Evolutionary conservation across 1,140 invertebrate genomes (phyloP), one percentile per base, ranked within the genome.

Genomic region (Drosophila nannoptera): DNA sequence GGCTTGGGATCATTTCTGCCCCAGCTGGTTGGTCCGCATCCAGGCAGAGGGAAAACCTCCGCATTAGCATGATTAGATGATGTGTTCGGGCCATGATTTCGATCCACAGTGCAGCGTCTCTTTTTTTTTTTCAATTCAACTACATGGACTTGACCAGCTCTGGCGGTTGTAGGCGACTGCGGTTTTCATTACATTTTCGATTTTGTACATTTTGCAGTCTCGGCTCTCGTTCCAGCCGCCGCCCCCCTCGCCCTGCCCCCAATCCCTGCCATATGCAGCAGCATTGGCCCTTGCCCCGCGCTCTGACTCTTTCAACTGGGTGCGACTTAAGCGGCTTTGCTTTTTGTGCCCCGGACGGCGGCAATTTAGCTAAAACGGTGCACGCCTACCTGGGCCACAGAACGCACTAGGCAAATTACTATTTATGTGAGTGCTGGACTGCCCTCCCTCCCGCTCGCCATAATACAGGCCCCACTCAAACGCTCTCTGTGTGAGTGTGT

Each of bases 311-410:
- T 65, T 43, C 53, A 61, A 52, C 22, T 78, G 58, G 76, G 54
- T 80, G 69, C 68, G 77, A 83, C 73, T 84, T 86, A 84, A 84
- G 77, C 77, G 77, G 81, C 77, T 84, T 81, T 76, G 59, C 62
- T 75, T 68, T 74, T 82, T 77, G 81, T 76, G 52, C 73, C 69
- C 78, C 76, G 77, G 80, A 86, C 69, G 81, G 76, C 65, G 81
- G 77, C 80, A 84, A 84, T 84, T 84, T 84, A 78, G 80, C 73
- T 84, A 84, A 84, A 84, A 84, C 81, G 80, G 80, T 80, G 68
- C 78, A 84, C 80, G 80, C 80, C 80, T 86, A 84, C 80, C 80
- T 84, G 81, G 45, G 73, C 77, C 75, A 84, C 76, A 70, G 75
- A 83, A 83, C 80, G 80, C 80, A 83, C 80, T 83, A 80, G 76